A percentile compares a stretch with the other conserved stretches of the same genome.
These are phyloP conservation scores for Chromoteleia sp. DNA, from an alignment of 2,888 invertebrate genomes.

Conservation along the genomic window DNA sequence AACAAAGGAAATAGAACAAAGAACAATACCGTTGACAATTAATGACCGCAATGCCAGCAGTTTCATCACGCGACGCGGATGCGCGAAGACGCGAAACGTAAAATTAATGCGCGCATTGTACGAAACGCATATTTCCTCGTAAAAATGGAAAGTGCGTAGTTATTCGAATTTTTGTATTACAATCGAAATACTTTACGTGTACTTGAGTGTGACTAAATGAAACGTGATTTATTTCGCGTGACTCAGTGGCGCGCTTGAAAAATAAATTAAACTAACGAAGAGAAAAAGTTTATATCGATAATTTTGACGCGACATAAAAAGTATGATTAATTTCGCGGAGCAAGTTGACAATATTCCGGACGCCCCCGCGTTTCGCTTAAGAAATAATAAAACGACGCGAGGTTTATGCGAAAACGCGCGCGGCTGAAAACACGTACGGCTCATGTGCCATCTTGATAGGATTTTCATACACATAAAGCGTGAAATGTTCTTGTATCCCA, in stretches of 20 bases:
- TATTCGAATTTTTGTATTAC: slow-evolving; percentile 34
- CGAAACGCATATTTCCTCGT: slow-evolving; percentile 21
- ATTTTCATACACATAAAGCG: slow-evolving; percentile 71
- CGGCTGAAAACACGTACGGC: slow-evolving; percentile 63
- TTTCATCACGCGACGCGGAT: slow-evolving; percentile 43
- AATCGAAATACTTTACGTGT: slow-evolving; percentile 35
- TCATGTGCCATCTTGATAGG: slow-evolving; percentile 70
- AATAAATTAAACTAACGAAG: slow-evolving; percentile 6
- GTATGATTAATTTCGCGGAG: slow-evolving; percentile 43
- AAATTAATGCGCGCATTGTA: slow-evolving; percentile 48
- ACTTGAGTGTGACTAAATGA: slow-evolving; percentile 31
- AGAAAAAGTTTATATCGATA: slow-evolving; percentile 33
- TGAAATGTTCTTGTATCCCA: slow-evolving; percentile 67
- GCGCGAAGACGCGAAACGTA: slow-evolving; percentile 32
- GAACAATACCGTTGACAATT: slow-evolving; percentile 14
- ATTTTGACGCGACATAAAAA: slow-evolving; percentile 56
- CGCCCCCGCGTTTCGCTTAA: slow-evolving; percentile 49
- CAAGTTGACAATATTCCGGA: slow-evolving; percentile 36
- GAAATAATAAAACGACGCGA: slow-evolving; percentile 52
- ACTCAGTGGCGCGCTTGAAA: slow-evolving; percentile 15
- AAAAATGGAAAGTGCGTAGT: slow-evolving; percentile 49
- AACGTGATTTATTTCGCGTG: slow-evolving; percentile 48
- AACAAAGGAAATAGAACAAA: slow-evolving; percentile 8
- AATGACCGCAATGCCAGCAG: slow-evolving; percentile 21
- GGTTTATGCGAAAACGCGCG: slow-evolving; percentile 68